Evolutionary conservation across 2,113 vertebrate species (phyloP).

Genomic region (Hippoglossus stenolepis): DNA sequence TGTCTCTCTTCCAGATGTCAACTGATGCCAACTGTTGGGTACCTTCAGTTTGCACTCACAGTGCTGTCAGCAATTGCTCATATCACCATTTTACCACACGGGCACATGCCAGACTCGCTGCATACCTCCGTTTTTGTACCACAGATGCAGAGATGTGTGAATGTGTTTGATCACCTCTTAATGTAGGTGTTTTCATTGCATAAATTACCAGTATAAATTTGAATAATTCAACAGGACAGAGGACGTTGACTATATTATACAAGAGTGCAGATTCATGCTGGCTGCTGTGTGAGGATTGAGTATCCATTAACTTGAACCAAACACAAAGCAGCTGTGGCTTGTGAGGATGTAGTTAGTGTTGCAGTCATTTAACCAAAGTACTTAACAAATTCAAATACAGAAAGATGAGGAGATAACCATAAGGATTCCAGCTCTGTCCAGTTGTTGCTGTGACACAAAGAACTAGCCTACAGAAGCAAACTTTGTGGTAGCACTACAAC

Average conservation of each 20-base stretch:
- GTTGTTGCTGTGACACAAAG: background rate
- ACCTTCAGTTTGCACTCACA: conserved; percentile 54
- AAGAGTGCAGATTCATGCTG: background rate
- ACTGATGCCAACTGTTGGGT: conserved; percentile 66
- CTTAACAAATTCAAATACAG: too few relatives aligned
- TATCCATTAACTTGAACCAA: background rate
- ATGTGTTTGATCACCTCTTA: conserved; percentile 13
- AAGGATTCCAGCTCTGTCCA: background rate
- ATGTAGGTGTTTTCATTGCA: conserved; percentile 1
- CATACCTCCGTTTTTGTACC: background rate
- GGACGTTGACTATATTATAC: background rate
- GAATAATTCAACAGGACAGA: background rate
- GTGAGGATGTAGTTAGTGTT: too few relatives aligned
- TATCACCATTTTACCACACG: conserved; percentile 32
- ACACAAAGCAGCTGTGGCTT: background rate
- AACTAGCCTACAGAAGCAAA: background rate
- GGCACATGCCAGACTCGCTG: conserved; percentile 1
- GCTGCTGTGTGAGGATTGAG: background rate
- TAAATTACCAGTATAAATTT: background rate
- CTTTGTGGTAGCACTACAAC: background rate
- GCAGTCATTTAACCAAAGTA: too few relatives aligned
- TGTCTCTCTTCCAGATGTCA: conserved; percentile 70
- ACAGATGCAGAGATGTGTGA: background rate
- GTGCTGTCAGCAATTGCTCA: conserved; percentile 62
- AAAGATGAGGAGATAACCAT: too few relatives aligned